Evolutionary conservation across 2,888 invertebrate genomes (phyloP).

Genomic region (Drosophila subquinaria): DNA sequence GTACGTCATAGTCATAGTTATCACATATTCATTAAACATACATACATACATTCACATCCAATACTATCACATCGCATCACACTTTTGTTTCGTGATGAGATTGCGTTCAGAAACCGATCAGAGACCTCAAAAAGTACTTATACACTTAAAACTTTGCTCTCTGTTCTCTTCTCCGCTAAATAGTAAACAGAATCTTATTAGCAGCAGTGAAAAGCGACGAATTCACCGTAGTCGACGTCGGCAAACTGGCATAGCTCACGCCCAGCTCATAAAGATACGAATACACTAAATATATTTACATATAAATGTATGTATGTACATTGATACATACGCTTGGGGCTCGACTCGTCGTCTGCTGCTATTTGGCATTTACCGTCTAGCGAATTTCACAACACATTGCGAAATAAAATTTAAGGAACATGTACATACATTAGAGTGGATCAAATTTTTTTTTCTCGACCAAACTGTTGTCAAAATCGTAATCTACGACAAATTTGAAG

Average conservation of each 20-base stretch:
- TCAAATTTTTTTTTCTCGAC: too few relatives aligned
- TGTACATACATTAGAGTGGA: too few relatives aligned
- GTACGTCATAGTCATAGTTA: slow-evolving; percentile 49
- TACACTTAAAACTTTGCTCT: slow-evolving; percentile 1
- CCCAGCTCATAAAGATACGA: slow-evolving; percentile 69
- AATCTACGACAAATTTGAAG: too few relatives aligned
- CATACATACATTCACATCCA: not conserved
- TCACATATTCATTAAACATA: slow-evolving; percentile 8
- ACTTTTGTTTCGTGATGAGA: slow-evolving; percentile 44
- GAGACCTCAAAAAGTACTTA: not conserved
- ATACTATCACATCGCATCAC: slow-evolving; percentile 24
- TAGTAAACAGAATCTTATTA: slow-evolving; percentile 59
- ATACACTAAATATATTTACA: slow-evolving; percentile 16
- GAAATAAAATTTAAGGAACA: slow-evolving; percentile 49
- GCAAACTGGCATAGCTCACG: slow-evolving; percentile 57
- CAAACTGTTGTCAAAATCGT: too few relatives aligned
- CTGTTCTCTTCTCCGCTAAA: slow-evolving; percentile 15
- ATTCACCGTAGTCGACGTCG: slow-evolving; percentile 13
- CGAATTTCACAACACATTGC: slow-evolving; percentile 58
- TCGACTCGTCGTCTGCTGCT: slow-evolving; percentile 47
- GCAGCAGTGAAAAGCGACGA: slow-evolving; percentile 17
- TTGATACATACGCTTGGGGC: slow-evolving; percentile 28
- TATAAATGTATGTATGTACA: not conserved
- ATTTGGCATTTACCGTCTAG: slow-evolving; percentile 29
- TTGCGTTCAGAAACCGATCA: slow-evolving; percentile 8